Percentiles rank a stretch among this genome's conserved stretches.
Evolutionary conservation across 23 tunicate genomes (phyloP).

Genomic region (Trididemnum clinides): DNA sequence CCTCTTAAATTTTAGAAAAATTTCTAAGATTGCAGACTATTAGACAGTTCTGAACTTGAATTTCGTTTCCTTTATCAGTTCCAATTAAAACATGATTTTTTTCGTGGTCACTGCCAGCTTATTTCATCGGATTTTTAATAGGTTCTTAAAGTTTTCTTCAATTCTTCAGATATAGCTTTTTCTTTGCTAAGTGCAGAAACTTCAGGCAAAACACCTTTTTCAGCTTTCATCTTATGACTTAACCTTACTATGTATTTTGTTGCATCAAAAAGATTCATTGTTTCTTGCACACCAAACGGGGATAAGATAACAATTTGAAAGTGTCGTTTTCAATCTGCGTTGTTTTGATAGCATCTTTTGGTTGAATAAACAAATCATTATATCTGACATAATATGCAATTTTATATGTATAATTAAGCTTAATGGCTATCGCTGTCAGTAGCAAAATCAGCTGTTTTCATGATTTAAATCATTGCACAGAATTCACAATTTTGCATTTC

Average conservation of each 20-base stretch:
- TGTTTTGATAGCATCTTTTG: background rate
- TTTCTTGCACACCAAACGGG: background rate
- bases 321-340: background rate
- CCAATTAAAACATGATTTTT: background rate
- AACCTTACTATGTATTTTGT: background rate
- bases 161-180: background rate
- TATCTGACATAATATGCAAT: too few species aligned
- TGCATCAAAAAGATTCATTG: slow-evolving; percentile 5
- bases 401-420: too few species aligned
- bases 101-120: slow-evolving; percentile 9
- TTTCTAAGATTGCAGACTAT: slow-evolving; percentile 23
- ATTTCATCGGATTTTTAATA: background rate
- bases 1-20: slow-evolving; percentile 3
- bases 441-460: too few species aligned
- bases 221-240: slow-evolving; percentile 11
- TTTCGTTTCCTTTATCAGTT: background rate
- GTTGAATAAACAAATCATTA: too few species aligned
- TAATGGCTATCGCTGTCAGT: too few species aligned
- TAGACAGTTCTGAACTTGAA: background rate
- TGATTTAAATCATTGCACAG: too few species aligned
- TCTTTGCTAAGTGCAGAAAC: background rate
- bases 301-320: slow-evolving; percentile 7
- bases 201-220: slow-evolving; percentile 15
- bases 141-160: background rate
- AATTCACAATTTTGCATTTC: too few species aligned